phyloP scores from a whole-genome alignment of 92 coral and sea anemone genomes.

The Diadumene lineata region DNA sequence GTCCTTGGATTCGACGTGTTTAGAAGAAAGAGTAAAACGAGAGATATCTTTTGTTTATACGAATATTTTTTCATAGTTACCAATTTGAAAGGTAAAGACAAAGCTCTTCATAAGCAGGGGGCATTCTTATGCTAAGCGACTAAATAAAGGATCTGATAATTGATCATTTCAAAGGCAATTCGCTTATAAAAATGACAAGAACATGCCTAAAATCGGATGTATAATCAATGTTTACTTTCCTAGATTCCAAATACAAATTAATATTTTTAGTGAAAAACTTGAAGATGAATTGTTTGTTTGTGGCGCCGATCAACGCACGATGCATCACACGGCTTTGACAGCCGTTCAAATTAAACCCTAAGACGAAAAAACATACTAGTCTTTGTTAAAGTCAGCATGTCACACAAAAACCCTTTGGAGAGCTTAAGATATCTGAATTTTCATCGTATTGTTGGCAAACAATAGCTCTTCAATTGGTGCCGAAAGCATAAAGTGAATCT shows the following conservation, averaged over 20 bases:
- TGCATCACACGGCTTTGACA: constrained; percentile 6
- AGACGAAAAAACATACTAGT: constrained; percentile 65
- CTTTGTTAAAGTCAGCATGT: constrained; percentile 67
- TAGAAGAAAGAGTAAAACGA: neutral
- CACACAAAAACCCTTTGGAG: constrained; percentile 75
- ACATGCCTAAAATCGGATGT: constrained; percentile 82
- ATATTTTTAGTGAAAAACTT: constrained; percentile 72
- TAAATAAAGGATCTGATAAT: constrained; percentile 88
- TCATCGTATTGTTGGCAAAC: constrained; percentile 70
- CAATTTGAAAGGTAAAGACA: constrained; percentile 78
- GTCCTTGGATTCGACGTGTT: constrained; percentile 17
- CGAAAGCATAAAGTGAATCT: constrained; percentile 56
- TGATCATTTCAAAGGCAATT: constrained; percentile 99
- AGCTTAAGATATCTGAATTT: constrained; percentile 81
- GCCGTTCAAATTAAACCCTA: constrained; percentile 34
- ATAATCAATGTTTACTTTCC: constrained; percentile 68
- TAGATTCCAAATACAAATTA: constrained; percentile 85
- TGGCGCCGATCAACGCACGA: constrained; percentile 29
- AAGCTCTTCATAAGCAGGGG: constrained; percentile 74
- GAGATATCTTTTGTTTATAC: constrained; percentile 58
- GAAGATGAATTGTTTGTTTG: constrained; percentile 80
- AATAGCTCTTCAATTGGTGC: constrained; percentile 81
- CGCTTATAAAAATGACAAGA: constrained; percentile 82
- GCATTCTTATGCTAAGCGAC: constrained; percentile 96
- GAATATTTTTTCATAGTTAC: constrained; percentile 66